phyloP scores from a whole-genome alignment of 2,888 invertebrate species.

The Nymphalis polychloros region DNA sequence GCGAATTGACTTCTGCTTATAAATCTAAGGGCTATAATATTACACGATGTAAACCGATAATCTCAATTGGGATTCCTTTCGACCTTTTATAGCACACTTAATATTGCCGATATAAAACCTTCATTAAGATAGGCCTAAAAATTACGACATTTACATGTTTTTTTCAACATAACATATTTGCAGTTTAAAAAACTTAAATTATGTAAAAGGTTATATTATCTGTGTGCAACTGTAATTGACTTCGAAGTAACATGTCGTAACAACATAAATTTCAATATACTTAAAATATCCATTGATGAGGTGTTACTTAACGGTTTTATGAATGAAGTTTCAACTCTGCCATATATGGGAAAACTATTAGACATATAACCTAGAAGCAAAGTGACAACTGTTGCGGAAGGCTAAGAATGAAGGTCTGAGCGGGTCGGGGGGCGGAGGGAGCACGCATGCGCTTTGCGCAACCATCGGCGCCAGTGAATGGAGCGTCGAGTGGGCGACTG shows the following conservation, averaged over 20 bases:
- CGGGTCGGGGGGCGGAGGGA: slow-evolving; percentile 42
- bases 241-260: slow-evolving; percentile 1
- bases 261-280: slow-evolving; percentile 14
- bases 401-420: slow-evolving; percentile 59
- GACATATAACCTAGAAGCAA: slow-evolving; percentile 40
- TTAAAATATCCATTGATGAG: slow-evolving; percentile 24
- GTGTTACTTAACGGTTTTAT: slow-evolving; percentile 38
- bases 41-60: slow-evolving; percentile 63
- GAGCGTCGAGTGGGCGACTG: slow-evolving; percentile 70
- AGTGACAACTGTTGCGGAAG: slow-evolving; percentile 56
- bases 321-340: slow-evolving; percentile 39
- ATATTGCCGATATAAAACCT: slow-evolving; percentile 57
- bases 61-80: slow-evolving; percentile 61
- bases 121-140: slow-evolving; percentile 60
- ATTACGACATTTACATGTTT: slow-evolving; percentile 38
- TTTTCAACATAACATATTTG: background rate
- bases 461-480: slow-evolving; percentile 76
- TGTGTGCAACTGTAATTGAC: background rate
- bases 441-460: slow-evolving; percentile 71
- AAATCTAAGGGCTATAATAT: slow-evolving; percentile 54
- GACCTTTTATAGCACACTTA: slow-evolving; percentile 62
- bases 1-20: slow-evolving; percentile 56
- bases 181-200: background rate
- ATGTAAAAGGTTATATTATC: slow-evolving; percentile 6
- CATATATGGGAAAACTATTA: slow-evolving; percentile 36